Evolutionary conservation across 2,797 vertebrate species (phyloP).

Genomic region (Steatocranus sp.): DNA sequence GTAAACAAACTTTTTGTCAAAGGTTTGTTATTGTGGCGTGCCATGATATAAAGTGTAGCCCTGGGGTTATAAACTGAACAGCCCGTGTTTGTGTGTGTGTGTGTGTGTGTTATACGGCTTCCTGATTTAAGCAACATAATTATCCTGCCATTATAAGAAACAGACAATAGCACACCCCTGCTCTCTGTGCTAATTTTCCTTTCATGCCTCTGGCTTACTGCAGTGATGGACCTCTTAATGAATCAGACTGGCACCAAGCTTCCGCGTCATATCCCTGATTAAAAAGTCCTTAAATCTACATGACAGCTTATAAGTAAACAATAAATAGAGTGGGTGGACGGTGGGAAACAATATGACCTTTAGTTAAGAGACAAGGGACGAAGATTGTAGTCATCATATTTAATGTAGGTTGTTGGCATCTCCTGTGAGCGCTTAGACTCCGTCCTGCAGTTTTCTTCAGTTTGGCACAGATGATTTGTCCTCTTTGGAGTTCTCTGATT

Average conservation of each 20-base stretch:
- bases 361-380: not conserved
- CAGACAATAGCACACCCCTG: not conserved
- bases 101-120: not conserved
- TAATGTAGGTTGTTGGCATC: not conserved
- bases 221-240: constrained; percentile 18
- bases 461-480: not conserved
- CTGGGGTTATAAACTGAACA: not conserved
- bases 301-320: constrained; percentile 1
- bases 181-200: constrained; percentile 16
- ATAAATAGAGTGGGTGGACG: not conserved
- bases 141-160: constrained; percentile 11
- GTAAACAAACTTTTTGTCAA: constrained; percentile 28
- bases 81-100: not conserved
- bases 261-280: not conserved
- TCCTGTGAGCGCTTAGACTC: not conserved
- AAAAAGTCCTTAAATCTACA: constrained; percentile 21
- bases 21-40: constrained; percentile 10
- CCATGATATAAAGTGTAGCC: constrained; percentile 1
- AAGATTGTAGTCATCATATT: not conserved
- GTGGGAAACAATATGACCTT: not conserved
- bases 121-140: not conserved
- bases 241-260: constrained; percentile 15
- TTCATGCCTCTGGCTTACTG: constrained; percentile 15
- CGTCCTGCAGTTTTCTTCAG: not conserved
- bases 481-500: not conserved